Conservation (phyloP, 1,140 invertebrate species). For the Bombus balteatus region DNA sequence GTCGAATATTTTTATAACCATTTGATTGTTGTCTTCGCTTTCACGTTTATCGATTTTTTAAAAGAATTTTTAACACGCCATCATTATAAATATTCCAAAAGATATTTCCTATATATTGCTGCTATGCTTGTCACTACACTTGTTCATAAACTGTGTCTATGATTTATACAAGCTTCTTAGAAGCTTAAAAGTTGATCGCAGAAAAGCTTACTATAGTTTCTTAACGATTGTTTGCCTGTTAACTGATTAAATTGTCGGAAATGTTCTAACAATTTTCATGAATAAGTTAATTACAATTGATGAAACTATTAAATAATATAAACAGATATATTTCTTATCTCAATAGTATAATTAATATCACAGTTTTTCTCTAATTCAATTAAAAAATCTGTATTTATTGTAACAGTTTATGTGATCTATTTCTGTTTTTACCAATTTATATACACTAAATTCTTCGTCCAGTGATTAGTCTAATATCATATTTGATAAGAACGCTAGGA, state of each 20-base stretch:
- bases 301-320: not conserved
- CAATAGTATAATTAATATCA: not conserved
- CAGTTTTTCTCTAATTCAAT: too few relatives aligned
- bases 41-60: not conserved
- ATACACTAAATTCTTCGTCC: not conserved
- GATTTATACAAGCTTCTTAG: not conserved
- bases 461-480: not conserved
- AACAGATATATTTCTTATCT: not conserved
- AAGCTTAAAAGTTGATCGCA: not conserved
- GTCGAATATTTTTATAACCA: not conserved
- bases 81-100: not conserved
- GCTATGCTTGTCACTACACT: not conserved
- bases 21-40: not conserved
- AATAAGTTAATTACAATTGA: not conserved
- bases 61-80: not conserved
- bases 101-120: not conserved
- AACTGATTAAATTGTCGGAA: not conserved
- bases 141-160: not conserved
- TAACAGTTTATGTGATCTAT: not conserved
- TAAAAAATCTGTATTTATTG: too few relatives aligned
- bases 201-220: not conserved
- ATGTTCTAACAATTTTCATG: not conserved
- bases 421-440: not conserved
- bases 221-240: not conserved
- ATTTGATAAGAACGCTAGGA: not conserved